These are phyloP conservation scores for Aegithalos caudatus DNA, from an alignment of 2,113 vertebrate species.

Conservation along the genomic window DNA sequence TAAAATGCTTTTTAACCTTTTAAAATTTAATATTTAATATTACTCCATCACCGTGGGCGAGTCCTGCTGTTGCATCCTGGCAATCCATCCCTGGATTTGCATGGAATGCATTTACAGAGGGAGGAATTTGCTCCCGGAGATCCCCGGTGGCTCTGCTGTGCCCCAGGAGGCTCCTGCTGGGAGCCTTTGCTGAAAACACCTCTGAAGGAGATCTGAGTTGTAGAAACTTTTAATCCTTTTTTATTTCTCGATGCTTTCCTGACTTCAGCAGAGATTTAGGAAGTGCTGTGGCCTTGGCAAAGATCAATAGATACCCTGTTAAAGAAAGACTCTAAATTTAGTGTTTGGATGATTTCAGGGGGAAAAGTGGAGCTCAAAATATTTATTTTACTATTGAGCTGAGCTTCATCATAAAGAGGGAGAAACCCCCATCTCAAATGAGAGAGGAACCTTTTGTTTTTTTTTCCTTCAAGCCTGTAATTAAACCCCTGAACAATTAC, in stretches of 20 bases:
- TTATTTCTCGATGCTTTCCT: neutral
- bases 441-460: neutral
- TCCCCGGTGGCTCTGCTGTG: fast-evolving
- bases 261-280: neutral
- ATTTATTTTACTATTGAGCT: neutral
- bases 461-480: neutral
- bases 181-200: neutral
- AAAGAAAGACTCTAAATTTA: neutral
- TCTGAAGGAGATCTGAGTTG: neutral
- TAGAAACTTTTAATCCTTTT: neutral
- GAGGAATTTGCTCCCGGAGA: neutral
- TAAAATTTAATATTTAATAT: neutral
- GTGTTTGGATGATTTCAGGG: neutral
- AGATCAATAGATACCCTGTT: neutral
- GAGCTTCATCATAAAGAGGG: neutral
- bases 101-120: neutral
- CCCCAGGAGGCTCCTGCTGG: neutral
- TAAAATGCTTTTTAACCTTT: neutral
- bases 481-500: neutral
- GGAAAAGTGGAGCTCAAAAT: neutral
- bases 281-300: neutral
- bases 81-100: neutral
- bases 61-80: fast-evolving
- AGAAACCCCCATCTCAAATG: neutral
- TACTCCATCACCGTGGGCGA: fast-evolving